Percentiles rank a stretch among this genome's conserved stretches.
Conservation (phyloP, 2,888 invertebrate genomes). For the Adelphocoris suturalis region DNA sequence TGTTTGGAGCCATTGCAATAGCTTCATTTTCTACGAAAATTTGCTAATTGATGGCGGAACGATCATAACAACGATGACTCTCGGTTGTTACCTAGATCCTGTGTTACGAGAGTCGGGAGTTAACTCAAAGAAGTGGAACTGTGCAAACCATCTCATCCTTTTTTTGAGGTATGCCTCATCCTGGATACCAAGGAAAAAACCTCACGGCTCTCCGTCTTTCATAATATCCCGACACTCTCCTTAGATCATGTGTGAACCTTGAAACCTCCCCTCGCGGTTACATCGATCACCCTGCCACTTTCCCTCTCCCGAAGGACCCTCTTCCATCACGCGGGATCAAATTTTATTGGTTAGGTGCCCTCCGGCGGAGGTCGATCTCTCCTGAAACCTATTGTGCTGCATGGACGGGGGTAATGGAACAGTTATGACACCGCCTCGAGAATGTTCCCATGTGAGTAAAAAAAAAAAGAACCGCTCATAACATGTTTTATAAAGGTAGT, state of each 20-base stretch:
- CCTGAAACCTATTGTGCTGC: not conserved
- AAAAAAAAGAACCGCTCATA: slow-evolving; percentile 14
- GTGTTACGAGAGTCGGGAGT: too few species aligned
- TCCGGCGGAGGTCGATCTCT: not conserved
- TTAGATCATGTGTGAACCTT: not conserved
- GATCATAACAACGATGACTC: too few species aligned
- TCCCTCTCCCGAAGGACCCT: not conserved
- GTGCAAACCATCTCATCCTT: too few species aligned
- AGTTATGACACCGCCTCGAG: not conserved
- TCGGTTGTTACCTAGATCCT: too few species aligned
- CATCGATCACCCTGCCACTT: slow-evolving; percentile 4
- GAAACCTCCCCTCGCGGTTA: slow-evolving; percentile 8
- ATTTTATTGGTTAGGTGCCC: slow-evolving; percentile 8
- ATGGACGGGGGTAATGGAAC: slow-evolving; percentile 21
- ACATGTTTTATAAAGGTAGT: slow-evolving; percentile 36
- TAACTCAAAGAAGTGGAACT: too few species aligned
- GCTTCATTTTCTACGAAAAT: too few species aligned
- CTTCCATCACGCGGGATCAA: slow-evolving; percentile 31
- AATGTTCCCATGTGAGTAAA: not conserved
- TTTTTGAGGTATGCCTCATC: too few species aligned
- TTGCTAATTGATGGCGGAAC: too few species aligned
- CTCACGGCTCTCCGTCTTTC: too few species aligned
- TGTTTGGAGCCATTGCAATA: too few species aligned
- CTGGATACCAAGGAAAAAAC: too few species aligned
- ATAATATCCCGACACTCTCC: too few species aligned